Conservation (phyloP, 2,888 invertebrate genomes). For the Lasioglossum oenotherae region DNA sequence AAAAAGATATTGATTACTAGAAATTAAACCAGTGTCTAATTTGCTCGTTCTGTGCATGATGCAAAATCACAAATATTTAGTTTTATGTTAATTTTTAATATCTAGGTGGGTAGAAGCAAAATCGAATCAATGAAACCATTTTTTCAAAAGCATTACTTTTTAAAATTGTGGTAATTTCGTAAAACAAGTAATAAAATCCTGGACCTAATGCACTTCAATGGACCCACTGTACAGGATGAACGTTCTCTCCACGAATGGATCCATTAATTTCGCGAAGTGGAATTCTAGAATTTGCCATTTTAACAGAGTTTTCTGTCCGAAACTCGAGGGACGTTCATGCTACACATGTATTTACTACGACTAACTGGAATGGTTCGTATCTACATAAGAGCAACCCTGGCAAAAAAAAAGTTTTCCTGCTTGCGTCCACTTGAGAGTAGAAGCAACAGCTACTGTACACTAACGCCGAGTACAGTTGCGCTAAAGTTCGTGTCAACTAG, state of each 20-base stretch:
- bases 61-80: not conserved
- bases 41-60: not conserved
- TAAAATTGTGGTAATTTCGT: too few species aligned
- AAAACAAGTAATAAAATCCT: too few species aligned
- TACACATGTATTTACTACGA: not conserved
- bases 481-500: not conserved
- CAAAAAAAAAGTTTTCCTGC: not conserved
- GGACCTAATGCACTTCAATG: too few species aligned
- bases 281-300: not conserved
- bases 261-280: not conserved
- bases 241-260: not conserved
- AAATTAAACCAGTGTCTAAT: not conserved
- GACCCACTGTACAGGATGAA: too few species aligned
- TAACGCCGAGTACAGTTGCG: not conserved
- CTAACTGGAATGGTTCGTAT: not conserved
- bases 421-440: not conserved
- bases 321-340: not conserved
- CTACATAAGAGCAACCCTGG: not conserved
- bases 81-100: too few species aligned
- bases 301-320: not conserved
- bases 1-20: not conserved
- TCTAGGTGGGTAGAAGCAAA: not conserved
- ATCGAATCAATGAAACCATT: not conserved
- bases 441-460: not conserved
- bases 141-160: too few species aligned